These are phyloP conservation scores for Allacma fusca DNA, from an alignment of 2,888 invertebrate genomes.

Conservation along the genomic window DNA sequence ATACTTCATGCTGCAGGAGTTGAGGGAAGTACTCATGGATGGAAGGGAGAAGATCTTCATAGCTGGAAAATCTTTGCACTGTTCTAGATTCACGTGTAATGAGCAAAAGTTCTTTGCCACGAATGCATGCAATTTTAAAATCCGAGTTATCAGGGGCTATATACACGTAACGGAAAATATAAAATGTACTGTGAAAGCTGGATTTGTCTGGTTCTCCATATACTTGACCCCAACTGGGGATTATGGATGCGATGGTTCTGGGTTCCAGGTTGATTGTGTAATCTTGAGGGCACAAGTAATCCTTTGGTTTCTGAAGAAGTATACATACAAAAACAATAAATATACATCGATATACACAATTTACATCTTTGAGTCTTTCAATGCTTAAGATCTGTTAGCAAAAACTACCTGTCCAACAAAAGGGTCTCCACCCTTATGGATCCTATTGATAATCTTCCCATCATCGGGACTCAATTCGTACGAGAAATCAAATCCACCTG, in stretches of 20 bases:
- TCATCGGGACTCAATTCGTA: slow-evolving; percentile 30
- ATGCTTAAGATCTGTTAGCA: too few species aligned
- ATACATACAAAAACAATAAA: not conserved
- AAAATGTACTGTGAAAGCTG: slow-evolving; percentile 30
- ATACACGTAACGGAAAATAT: slow-evolving; percentile 39
- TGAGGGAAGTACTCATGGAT: slow-evolving; percentile 47
- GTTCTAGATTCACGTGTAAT: slow-evolving; percentile 37
- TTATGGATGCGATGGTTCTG: not conserved
- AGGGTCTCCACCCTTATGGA: slow-evolving; percentile 38
- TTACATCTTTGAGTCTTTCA: too few species aligned
- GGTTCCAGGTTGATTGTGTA: slow-evolving; percentile 35
- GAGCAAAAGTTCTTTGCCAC: slow-evolving; percentile 36
- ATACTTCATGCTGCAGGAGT: slow-evolving; percentile 31
- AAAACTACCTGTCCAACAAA: slow-evolving; percentile 39
- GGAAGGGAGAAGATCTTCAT: slow-evolving; percentile 28
- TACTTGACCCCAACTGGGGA: not conserved
- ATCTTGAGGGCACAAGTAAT: slow-evolving; percentile 20
- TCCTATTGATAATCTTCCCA: slow-evolving; percentile 20
- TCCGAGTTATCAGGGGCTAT: slow-evolving; percentile 32
- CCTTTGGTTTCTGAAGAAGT: too few species aligned
- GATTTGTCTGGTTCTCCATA: not conserved
- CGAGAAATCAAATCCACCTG: slow-evolving; percentile 5
- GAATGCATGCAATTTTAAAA: slow-evolving; percentile 38
- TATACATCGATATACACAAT: too few species aligned
- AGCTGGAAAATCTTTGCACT: slow-evolving; percentile 21